Evolutionary conservation across 2,888 invertebrate species (phyloP).

Genomic region (Pheosia tremula): DNA sequence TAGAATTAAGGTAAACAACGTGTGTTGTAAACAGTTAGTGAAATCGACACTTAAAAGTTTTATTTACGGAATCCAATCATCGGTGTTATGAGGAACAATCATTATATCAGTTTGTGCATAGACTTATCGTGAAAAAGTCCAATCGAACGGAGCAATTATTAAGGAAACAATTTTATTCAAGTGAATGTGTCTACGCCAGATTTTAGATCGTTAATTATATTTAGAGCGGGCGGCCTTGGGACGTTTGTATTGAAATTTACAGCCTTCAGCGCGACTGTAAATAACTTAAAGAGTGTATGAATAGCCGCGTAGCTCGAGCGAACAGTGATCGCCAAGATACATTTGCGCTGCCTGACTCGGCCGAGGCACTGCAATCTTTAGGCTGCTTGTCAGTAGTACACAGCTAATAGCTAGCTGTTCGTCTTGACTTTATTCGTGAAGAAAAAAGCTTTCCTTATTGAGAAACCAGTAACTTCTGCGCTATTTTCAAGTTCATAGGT

Average conservation of each 20-base stretch:
- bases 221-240: conserved; percentile 39
- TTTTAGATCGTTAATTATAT: conserved; percentile 39
- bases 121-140: conserved; percentile 17
- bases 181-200: conserved; percentile 36
- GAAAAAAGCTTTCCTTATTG: too few relatives aligned
- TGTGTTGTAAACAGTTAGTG: background rate
- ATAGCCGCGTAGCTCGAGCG: background rate
- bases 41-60: background rate
- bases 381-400: too few relatives aligned
- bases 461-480: too few relatives aligned
- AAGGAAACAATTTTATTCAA: conserved; percentile 28
- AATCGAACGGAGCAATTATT: conserved; percentile 14
- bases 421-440: too few relatives aligned
- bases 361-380: too few relatives aligned
- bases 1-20: background rate
- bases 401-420: too few relatives aligned
- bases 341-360: too few relatives aligned
- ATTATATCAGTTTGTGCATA: conserved; percentile 20
- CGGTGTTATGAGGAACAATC: conserved; percentile 15
- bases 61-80: background rate
- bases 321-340: too few relatives aligned
- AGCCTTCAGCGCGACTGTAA: conserved; percentile 6
- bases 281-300: background rate
- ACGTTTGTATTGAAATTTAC: background rate
- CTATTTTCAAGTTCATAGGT: too few relatives aligned